These are phyloP conservation scores for Chorisops tibialis DNA, from an alignment of 2,888 invertebrate species.

Conservation along the genomic window DNA sequence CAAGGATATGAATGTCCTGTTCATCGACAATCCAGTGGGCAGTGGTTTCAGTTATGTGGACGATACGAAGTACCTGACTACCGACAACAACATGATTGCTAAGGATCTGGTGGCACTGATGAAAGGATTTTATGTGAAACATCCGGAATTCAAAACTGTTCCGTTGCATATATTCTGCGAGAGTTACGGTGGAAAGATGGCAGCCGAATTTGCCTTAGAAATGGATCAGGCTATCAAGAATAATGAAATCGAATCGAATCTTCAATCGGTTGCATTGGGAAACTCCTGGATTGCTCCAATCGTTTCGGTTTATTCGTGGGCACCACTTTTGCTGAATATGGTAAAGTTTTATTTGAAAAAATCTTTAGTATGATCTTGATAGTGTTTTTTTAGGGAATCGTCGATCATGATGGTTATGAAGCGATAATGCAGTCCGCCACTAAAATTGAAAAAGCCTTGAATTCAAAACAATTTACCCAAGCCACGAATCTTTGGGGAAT, in stretches of 20 bases:
- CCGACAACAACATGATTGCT: constrained; percentile 61
- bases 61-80: constrained; percentile 50
- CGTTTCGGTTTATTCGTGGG: constrained; percentile 81
- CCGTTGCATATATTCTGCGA: constrained; percentile 78
- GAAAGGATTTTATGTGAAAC: constrained; percentile 59
- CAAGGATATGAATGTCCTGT: constrained; percentile 67
- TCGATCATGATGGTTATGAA: constrained; percentile 65
- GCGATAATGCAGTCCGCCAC: constrained; percentile 59
- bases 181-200: constrained; percentile 87
- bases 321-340: constrained; percentile 68
- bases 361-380: not conserved
- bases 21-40: constrained; percentile 82
- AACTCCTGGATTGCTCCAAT: constrained; percentile 83
- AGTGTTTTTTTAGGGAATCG: constrained; percentile 56
- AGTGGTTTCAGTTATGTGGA: constrained; percentile 76
- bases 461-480: constrained; percentile 56
- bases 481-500: constrained; percentile 65
- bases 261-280: constrained; percentile 73
- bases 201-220: constrained; percentile 66
- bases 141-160: constrained; percentile 63
- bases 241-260: constrained; percentile 61
- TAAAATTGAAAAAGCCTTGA: constrained; percentile 57
- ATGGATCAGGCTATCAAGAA: constrained; percentile 56
- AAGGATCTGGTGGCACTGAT: constrained; percentile 67
- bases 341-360: constrained; percentile 46